Evolutionary conservation across 2,888 invertebrate genomes (phyloP).

Genomic region (Macropis europaea): DNA sequence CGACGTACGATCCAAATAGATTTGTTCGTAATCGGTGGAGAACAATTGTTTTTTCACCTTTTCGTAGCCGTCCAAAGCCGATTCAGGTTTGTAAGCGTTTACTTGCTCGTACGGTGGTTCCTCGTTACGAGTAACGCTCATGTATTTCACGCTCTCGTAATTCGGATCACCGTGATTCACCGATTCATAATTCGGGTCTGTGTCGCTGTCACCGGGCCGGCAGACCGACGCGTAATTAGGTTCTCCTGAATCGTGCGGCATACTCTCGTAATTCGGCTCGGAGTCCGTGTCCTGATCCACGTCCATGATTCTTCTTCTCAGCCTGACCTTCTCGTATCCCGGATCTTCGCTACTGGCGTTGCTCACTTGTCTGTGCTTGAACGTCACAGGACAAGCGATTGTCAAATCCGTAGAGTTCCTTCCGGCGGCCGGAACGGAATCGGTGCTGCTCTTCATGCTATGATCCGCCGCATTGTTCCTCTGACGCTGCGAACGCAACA

Average conservation of each 20-base stretch:
- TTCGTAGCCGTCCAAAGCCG: slow-evolving; percentile 66
- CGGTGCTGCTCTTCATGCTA: neutral
- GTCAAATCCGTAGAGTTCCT: slow-evolving; percentile 62
- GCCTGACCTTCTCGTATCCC: slow-evolving; percentile 81
- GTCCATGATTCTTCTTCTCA: slow-evolving; percentile 67
- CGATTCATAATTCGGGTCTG: slow-evolving; percentile 87
- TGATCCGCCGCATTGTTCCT: slow-evolving; percentile 28
- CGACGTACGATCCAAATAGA: slow-evolving; percentile 42
- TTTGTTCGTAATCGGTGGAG: slow-evolving; percentile 65
- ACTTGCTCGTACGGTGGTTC: slow-evolving; percentile 82
- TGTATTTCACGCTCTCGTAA: slow-evolving; percentile 90
- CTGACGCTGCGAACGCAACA: slow-evolving; percentile 82
- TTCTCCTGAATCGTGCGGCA: slow-evolving; percentile 82
- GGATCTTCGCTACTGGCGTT: slow-evolving; percentile 80
- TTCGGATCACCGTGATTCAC: slow-evolving; percentile 87
- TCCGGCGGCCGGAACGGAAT: neutral
- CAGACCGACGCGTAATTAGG: slow-evolving; percentile 83
- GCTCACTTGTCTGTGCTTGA: slow-evolving; percentile 74
- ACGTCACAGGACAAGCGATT: slow-evolving; percentile 69
- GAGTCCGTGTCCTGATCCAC: slow-evolving; percentile 81
- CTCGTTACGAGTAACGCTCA: slow-evolving; percentile 82
- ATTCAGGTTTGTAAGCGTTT: slow-evolving; percentile 59
- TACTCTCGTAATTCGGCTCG: slow-evolving; percentile 90
- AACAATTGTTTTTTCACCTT: slow-evolving; percentile 60
- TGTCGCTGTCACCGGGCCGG: slow-evolving; percentile 84